A percentile compares a stretch with the other conserved stretches of the same genome.
These are phyloP conservation scores for Chiloscyllium punctatum DNA, from an alignment of 2,797 vertebrate species.

Conservation along the genomic window DNA sequence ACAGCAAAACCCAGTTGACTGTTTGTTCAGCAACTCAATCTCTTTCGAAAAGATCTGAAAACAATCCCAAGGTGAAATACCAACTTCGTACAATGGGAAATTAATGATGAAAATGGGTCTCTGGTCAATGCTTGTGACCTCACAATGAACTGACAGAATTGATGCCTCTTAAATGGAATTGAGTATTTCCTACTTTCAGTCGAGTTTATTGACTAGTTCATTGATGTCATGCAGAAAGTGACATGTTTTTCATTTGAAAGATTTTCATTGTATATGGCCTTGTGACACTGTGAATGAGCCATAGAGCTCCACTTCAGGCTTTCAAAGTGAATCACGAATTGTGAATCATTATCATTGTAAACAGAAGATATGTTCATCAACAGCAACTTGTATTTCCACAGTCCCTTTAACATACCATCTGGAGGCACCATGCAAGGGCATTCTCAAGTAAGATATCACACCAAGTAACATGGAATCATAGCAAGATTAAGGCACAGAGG, in stretches of 20 bases:
- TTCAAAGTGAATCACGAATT: neutral
- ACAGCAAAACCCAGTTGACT: neutral
- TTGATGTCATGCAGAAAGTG: neutral
- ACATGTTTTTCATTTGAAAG: neutral
- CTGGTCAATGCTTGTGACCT: neutral
- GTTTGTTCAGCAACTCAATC: neutral
- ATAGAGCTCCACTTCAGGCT: neutral
- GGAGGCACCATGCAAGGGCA: no score
- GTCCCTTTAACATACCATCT: neutral
- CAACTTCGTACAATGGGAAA: neutral
- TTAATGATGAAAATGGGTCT: neutral
- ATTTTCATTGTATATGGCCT: neutral
- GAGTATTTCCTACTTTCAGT: neutral
- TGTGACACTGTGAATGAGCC: neutral
- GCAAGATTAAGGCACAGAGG: neutral
- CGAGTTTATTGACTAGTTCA: neutral
- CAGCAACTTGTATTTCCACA: neutral
- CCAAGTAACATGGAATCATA: neutral
- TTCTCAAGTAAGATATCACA: neutral
- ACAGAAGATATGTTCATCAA: neutral
- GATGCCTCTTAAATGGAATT: neutral
- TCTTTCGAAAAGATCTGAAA: neutral
- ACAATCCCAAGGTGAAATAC: neutral
- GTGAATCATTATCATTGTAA: neutral
- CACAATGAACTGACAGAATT: neutral